A percentile compares a stretch with the other conserved stretches of the same genome.
phyloP scores from a whole-genome alignment of 30 jellyfish, hydroid and myxozoan species.

The Aurelia aurita complex sp. Pacific region DNA sequence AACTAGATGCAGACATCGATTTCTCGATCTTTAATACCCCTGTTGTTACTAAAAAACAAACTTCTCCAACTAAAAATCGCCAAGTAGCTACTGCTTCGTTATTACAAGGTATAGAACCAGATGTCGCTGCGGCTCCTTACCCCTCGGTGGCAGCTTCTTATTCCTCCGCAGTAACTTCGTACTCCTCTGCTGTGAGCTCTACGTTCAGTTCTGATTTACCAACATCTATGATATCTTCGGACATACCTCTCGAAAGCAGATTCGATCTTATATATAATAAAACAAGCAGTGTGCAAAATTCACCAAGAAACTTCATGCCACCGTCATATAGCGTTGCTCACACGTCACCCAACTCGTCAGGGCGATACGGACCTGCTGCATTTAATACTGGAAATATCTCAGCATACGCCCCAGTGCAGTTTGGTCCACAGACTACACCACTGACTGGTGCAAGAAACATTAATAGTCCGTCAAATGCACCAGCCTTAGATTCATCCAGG shows the following conservation, averaged over 20 bases:
- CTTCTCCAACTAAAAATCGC: not conserved
- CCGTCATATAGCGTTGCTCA: not conserved
- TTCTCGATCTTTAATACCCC: constrained; percentile 49
- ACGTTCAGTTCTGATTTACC: not conserved
- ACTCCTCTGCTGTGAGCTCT: not conserved
- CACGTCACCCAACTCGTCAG: not conserved
- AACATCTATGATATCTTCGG: not conserved
- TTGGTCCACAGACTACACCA: not conserved
- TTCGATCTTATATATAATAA: not conserved
- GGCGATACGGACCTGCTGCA: not conserved
- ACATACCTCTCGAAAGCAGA: not conserved
- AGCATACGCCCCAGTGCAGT: not conserved
- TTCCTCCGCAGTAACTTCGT: too few relatives aligned
- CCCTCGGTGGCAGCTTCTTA: not conserved
- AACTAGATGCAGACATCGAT: constrained; percentile 52
- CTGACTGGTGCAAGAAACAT: not conserved
- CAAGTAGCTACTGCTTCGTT: constrained; percentile 58
- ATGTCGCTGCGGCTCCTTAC: not conserved
- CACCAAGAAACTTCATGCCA: not conserved
- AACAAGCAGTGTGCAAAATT: not conserved
- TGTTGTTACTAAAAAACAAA: not conserved
- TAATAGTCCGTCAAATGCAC: not conserved
- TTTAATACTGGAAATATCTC: not conserved
- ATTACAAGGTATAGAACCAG: constrained; percentile 41
- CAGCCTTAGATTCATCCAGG: not conserved